phyloP scores from a whole-genome alignment of 2,797 vertebrate species.

The Pitangus sulphuratus region DNA sequence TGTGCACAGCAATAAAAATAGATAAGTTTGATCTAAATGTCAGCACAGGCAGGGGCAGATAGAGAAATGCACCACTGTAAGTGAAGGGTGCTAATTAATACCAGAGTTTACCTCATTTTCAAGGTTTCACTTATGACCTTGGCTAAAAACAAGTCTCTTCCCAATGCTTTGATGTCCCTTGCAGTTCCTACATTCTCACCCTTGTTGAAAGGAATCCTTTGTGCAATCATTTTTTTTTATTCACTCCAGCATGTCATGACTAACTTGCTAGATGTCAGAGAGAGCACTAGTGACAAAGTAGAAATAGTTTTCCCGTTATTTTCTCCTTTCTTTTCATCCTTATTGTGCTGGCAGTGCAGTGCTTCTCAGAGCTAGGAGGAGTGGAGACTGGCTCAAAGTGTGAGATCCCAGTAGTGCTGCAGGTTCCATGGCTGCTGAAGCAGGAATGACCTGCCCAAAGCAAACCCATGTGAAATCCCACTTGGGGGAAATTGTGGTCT shows the following conservation, averaged over 20 bases:
- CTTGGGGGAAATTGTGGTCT: not conserved
- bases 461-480: not conserved
- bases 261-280: not conserved
- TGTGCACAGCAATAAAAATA: not conserved
- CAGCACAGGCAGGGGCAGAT: not conserved
- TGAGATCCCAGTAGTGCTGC: not conserved
- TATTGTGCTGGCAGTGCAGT: not conserved
- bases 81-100: not conserved
- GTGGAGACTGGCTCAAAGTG: not conserved
- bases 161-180: not conserved
- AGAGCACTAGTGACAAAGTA: not conserved
- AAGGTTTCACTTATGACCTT: not conserved
- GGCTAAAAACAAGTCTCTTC: not conserved
- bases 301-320: not conserved
- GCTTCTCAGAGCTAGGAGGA: not conserved
- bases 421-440: not conserved
- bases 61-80: not conserved
- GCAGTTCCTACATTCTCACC: not conserved
- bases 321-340: not conserved
- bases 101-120: not conserved
- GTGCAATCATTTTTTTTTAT: not conserved
- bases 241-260: not conserved
- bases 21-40: not conserved
- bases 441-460: not conserved
- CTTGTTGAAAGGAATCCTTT: not conserved